These are phyloP conservation scores for Bursaphelenchus mucronatus DNA, from an alignment of 1,140 invertebrate species.

Conservation along the genomic window DNA sequence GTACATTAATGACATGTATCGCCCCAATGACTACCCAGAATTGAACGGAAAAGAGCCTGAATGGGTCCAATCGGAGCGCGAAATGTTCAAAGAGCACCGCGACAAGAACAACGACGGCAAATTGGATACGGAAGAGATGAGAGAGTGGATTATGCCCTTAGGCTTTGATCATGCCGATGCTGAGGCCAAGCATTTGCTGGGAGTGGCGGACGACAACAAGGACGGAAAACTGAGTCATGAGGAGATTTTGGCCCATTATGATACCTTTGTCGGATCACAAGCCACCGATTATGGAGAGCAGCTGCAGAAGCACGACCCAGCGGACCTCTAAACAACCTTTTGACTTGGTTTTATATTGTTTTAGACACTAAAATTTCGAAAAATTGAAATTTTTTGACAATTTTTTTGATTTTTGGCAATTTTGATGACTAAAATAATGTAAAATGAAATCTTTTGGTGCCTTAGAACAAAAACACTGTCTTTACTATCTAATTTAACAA, in stretches of 20 bases:
- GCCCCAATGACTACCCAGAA: conserved; percentile 66
- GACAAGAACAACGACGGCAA: conserved; percentile 83
- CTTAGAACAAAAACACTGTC: neutral
- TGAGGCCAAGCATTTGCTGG: conserved; percentile 89
- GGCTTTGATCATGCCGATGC: conserved; percentile 94
- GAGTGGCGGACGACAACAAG: conserved; percentile 82
- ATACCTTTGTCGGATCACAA: conserved; percentile 94
- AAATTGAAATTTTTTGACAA: neutral
- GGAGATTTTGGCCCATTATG: conserved; percentile 90
- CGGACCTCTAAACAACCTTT: conserved; percentile 48
- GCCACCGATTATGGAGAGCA: conserved; percentile 97
- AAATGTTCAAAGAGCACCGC: conserved; percentile 78
- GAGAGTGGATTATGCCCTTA: conserved; percentile 85
- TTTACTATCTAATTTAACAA: no score
- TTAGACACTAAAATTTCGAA: conserved; percentile 1
- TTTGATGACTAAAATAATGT: conserved; percentile 1
- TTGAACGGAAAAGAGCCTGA: conserved; percentile 77
- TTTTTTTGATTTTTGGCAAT: no score
- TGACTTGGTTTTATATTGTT: conserved; percentile 7
- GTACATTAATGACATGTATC: conserved; percentile 80
- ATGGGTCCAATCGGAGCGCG: conserved; percentile 87
- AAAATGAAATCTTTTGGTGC: neutral
- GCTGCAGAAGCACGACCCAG: conserved; percentile 77
- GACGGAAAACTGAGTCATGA: conserved; percentile 83
- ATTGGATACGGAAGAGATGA: conserved; percentile 78